A percentile compares a stretch with the other conserved stretches of the same genome.
These are phyloP conservation scores for Nebria ingens DNA, from an alignment of 1,140 invertebrate genomes.

Conservation along the genomic window DNA sequence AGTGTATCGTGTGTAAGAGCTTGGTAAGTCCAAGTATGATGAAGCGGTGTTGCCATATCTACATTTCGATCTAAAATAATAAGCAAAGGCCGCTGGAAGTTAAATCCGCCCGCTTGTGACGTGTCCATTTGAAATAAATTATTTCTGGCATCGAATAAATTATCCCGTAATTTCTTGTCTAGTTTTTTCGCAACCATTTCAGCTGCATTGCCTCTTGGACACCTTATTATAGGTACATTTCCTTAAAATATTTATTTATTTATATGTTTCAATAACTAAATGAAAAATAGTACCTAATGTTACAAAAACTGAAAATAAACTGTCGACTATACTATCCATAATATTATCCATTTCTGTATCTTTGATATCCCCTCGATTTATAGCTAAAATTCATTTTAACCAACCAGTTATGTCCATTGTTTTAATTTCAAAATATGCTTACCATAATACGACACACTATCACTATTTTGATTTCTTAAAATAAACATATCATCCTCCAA, in stretches of 20 bases:
- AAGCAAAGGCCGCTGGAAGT: slow-evolving; percentile 86
- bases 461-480: slow-evolving; percentile 83
- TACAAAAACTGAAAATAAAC: slow-evolving; percentile 95
- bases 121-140: slow-evolving; percentile 87
- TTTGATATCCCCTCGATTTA: slow-evolving; percentile 89
- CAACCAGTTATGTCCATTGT: slow-evolving; percentile 4
- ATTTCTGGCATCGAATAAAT: slow-evolving; percentile 91
- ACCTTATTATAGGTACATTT: slow-evolving; percentile 90
- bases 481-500: slow-evolving; percentile 97
- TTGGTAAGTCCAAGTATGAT: slow-evolving; percentile 99
- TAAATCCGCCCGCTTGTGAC: slow-evolving; percentile 62
- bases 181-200: slow-evolving; percentile 97
- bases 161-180: slow-evolving; percentile 94
- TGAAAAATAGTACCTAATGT: slow-evolving; percentile 69
- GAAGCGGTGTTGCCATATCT: slow-evolving; percentile 93
- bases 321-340: slow-evolving; percentile 91
- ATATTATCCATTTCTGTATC: slow-evolving; percentile 93
- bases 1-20: slow-evolving; percentile 92
- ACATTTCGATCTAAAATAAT: slow-evolving; percentile 91
- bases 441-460: slow-evolving; percentile 88
- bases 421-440: slow-evolving; percentile 25
- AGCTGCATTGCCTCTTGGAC: slow-evolving; percentile 91
- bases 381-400: slow-evolving; percentile 48
- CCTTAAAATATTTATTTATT: slow-evolving; percentile 43
- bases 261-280: not conserved